Evolutionary conservation across 2,113 vertebrate genomes (phyloP).

Genomic region (Xiphophorus maculatus): DNA sequence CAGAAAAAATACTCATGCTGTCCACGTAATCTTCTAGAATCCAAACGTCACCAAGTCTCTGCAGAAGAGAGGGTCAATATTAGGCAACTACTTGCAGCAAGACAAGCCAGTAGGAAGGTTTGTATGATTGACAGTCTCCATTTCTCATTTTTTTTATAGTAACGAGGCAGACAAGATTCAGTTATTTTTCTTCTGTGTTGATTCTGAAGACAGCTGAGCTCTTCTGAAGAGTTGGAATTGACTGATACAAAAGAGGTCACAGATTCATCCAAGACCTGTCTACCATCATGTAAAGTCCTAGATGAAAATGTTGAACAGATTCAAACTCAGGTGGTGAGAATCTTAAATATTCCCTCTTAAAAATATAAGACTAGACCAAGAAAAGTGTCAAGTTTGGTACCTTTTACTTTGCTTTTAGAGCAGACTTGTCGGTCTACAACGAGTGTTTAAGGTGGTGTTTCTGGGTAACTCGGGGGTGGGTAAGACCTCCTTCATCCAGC

Average conservation of each 20-base stretch:
- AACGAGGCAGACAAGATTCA: not conserved
- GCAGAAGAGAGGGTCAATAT: constrained; percentile 83
- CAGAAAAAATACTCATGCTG: not conserved
- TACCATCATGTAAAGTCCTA: constrained; percentile 40
- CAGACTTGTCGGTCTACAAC: constrained; percentile 59
- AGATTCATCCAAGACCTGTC: constrained; percentile 48
- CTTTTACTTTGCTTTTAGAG: constrained; percentile 56
- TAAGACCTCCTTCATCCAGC: constrained; percentile 87
- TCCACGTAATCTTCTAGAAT: constrained; percentile 69
- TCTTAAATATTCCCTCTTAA: not conserved
- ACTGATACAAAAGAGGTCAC: constrained; percentile 43
- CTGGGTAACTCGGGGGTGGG: constrained; percentile 85
- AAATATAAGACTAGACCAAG: not conserved
- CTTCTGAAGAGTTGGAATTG: constrained; percentile 53
- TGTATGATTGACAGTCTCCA: constrained; percentile 47
- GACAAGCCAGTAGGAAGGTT: constrained; percentile 81
- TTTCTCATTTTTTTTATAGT: not conserved
- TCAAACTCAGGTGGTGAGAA: constrained; percentile 64
- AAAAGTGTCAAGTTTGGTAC: constrained; percentile 24
- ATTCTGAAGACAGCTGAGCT: constrained; percentile 66
- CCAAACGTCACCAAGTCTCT: constrained; percentile 71
- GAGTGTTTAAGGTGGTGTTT: constrained; percentile 87
- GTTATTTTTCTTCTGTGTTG: constrained; percentile 51
- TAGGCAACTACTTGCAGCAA: constrained; percentile 80
- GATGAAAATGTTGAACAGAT: constrained; percentile 59